Percentiles rank a stretch among this genome's conserved stretches.
Evolutionary conservation across 2,888 invertebrate species (phyloP).

Genomic region (Tenthredo mesomela): DNA sequence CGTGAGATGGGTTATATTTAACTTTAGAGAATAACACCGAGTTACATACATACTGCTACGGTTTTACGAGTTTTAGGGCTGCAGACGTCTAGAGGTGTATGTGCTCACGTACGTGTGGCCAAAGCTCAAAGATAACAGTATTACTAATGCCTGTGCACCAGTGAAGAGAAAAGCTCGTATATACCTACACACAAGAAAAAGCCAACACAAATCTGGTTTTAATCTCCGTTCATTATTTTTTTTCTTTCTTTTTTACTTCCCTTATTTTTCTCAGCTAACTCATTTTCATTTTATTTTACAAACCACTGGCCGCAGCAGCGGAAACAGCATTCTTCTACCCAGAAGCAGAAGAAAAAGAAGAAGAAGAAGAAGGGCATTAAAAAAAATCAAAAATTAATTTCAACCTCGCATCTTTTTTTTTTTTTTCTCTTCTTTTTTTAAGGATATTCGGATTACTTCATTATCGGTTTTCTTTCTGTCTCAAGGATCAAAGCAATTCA

Average conservation of each 20-base stretch:
- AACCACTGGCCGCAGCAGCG: not conserved
- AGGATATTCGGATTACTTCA: not conserved
- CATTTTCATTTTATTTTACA: slow-evolving; percentile 1
- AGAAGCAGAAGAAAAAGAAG: not conserved
- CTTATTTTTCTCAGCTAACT: not conserved
- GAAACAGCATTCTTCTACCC: too few species aligned
- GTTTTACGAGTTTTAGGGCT: not conserved
- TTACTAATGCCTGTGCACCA: not conserved
- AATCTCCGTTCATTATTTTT: not conserved
- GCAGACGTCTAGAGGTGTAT: not conserved
- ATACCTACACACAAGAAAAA: not conserved
- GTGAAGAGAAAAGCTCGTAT: not conserved
- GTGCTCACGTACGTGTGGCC: not conserved
- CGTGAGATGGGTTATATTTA: slow-evolving; percentile 40
- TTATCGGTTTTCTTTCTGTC: not conserved
- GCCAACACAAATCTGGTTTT: not conserved
- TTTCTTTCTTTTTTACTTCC: not conserved
- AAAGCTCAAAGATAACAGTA: slow-evolving; percentile 34
- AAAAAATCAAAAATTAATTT: not conserved
- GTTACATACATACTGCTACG: not conserved
- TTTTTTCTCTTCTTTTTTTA: not conserved
- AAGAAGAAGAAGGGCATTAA: not conserved
- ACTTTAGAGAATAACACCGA: slow-evolving; percentile 28
- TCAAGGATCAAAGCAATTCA: not conserved
- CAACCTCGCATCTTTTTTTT: not conserved